Evolutionary conservation across 2,797 vertebrate species (phyloP).

Genomic region (Halcyon badia): DNA sequence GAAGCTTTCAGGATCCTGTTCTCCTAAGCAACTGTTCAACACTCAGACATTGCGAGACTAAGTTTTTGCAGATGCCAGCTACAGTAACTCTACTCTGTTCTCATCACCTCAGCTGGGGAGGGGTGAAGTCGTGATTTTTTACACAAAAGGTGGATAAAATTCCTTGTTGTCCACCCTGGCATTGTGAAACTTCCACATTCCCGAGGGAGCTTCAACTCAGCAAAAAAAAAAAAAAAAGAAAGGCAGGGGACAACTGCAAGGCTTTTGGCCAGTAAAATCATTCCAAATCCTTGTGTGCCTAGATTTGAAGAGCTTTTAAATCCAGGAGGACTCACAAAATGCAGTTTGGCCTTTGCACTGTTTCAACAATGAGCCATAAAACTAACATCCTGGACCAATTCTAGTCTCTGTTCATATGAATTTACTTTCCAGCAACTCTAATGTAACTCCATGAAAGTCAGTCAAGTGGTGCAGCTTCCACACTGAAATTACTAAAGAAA

Average conservation of each 20-base stretch:
- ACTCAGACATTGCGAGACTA: background rate
- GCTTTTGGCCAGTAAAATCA: slow-evolving; percentile 29
- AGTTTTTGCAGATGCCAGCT: background rate
- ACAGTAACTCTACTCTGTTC: background rate
- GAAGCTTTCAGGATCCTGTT: background rate
- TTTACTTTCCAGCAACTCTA: slow-evolving; percentile 1
- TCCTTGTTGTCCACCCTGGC: background rate
- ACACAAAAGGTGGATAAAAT: background rate
- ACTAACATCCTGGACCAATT: slow-evolving; percentile 12
- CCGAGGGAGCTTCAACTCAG: background rate
- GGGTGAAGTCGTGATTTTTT: background rate
- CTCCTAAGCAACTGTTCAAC: background rate
- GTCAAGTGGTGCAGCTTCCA: slow-evolving; percentile 6
- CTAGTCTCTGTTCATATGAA: slow-evolving; percentile 5
- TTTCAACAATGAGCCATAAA: slow-evolving; percentile 43
- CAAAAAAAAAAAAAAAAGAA: slow-evolving; percentile 7
- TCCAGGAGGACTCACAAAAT: slow-evolving; percentile 18
- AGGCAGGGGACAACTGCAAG: background rate
- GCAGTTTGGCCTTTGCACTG: slow-evolving; percentile 29
- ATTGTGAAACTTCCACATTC: background rate
- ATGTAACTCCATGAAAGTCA: background rate
- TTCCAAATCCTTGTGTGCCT: slow-evolving; percentile 10
- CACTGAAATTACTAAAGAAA: slow-evolving; percentile 25
- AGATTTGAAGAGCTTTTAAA: slow-evolving; percentile 25
- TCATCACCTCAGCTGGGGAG: background rate